Conservation (phyloP, 2,113 vertebrate genomes). For the Globicephala melas region DNA sequence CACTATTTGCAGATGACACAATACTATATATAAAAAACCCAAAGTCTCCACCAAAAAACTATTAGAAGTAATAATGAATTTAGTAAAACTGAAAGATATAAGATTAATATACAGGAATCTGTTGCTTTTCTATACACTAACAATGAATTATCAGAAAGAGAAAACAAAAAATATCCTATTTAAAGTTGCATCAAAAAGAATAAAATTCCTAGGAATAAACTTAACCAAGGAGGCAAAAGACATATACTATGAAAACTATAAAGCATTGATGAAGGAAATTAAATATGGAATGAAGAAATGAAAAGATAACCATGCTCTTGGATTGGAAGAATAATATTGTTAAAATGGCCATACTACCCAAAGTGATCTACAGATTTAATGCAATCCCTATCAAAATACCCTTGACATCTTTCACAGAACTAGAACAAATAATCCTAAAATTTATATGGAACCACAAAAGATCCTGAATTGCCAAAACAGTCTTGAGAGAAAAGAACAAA, state of each 20-base stretch:
- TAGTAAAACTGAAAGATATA: neutral
- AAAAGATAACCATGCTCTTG: neutral
- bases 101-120: neutral
- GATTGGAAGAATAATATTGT: neutral
- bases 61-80: neutral
- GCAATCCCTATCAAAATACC: too few relatives aligned
- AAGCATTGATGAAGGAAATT: neutral
- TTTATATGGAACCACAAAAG: too few relatives aligned
- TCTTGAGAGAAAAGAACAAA: too few relatives aligned
- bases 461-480: too few relatives aligned
- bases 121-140: neutral
- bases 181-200: neutral
- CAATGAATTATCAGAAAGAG: neutral
- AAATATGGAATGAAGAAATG: neutral
- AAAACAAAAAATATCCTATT: neutral
- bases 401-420: too few relatives aligned
- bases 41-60: neutral
- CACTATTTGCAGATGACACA: neutral
- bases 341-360: too few relatives aligned
- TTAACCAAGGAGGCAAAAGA: neutral
- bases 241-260: neutral
- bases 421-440: too few relatives aligned
- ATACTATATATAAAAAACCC: neutral
- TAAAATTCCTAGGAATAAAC: neutral
- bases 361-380: too few relatives aligned